Base-by-base conservation (phyloP, 2,888 invertebrate species). In the Tupiocoris notatus region DNA sequence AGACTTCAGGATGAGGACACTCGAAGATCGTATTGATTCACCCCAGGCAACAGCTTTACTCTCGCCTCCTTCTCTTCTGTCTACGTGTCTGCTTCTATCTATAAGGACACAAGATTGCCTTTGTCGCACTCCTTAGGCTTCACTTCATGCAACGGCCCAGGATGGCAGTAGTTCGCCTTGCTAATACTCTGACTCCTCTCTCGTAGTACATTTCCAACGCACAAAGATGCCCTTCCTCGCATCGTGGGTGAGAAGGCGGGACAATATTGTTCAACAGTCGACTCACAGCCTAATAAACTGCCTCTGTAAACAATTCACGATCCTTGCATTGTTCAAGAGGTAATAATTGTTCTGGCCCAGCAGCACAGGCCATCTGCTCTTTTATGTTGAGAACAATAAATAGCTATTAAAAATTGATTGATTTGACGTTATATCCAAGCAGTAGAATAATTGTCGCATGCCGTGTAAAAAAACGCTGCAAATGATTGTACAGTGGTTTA, bases 61-160 rank as follows among this genome's bases (percentile, higher is more conserved):
- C 18, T n/a, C 75, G 25, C 18, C 25, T 22, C 24, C 39, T 23
- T 59, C 25, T 59, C 58, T n/a, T 25, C 73, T 54, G 54, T 16
- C n/a, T n/a, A n/a, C 39, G 12, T 12, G 39, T 39, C 39, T 39
- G 39, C 39, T 3, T 39, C 39, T 39, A 39, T 39, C 39, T 39
- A 39, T 39, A 39, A 39, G 39, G 21, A 25, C 77, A 71, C 77
- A 71, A 77, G 79, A 79, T 79, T 77, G 79, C 79, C 73, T 77
- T 77, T 79, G 79, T 79, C 79, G 20, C 59, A 59, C 59, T 59
- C 59, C 59, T 39, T 39, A 3, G 39, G 3, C 39, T 12, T 39
- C 39, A 3, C 12, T n/a, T n/a, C n/a, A n/a, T n/a, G n/a, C n/a
- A n/a, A n/a, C n/a, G n/a, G n/a, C 39, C 6, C 39, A 7, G 39